Evolutionary conservation across 2,888 invertebrate genomes (phyloP), one percentile per base, ranked within the genome.

Genomic region (Stictocephala bisonia): DNA sequence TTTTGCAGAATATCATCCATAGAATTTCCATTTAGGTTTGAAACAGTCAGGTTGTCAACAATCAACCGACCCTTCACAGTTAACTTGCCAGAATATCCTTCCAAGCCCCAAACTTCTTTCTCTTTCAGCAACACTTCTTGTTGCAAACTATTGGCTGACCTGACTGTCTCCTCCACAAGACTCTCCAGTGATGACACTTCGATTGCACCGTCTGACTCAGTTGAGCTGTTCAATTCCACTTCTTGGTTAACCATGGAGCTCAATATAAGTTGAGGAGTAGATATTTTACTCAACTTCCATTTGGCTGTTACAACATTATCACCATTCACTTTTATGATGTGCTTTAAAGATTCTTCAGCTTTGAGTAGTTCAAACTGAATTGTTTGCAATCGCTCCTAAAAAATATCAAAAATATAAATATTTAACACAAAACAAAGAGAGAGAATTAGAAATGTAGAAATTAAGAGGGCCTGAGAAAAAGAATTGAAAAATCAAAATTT

Each of bases 81-180:
- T 11, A 60, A 20, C 22, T 60, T 60, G 22, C 60, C 60, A 4
- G 11, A 20, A 35, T 35, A 60, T 3, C 60, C 60, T 9, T 35
- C 40, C 20, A 60, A 35, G 3, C 60, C 60, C 60, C 60, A 60
- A 35, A 29, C 35, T 35, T 60, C 20, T 18, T 22, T 40, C 9
- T 60, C 60, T 40, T 40, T 31, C 18, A 22, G 6, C 2, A 20
- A 18, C 1, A 60, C 60, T 2, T 31, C 60, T 20, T 35, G 7
- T 2, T 35, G 31, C 31, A 60, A 11, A 7, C 35, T 24, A 6
- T 20, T 40, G 6, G 35, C 60, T 44, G 4, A 6, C 9, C 44
- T 44, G 4, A 44, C 15, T n/a, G 9, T 44, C 4, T 44, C 44
- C 7, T 44, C 15, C 15, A n/a, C 44, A 4, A 44, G 15, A 15